Conservation (phyloP, 2,888 invertebrate species). For the Ichneumoninae sp. region DNA sequence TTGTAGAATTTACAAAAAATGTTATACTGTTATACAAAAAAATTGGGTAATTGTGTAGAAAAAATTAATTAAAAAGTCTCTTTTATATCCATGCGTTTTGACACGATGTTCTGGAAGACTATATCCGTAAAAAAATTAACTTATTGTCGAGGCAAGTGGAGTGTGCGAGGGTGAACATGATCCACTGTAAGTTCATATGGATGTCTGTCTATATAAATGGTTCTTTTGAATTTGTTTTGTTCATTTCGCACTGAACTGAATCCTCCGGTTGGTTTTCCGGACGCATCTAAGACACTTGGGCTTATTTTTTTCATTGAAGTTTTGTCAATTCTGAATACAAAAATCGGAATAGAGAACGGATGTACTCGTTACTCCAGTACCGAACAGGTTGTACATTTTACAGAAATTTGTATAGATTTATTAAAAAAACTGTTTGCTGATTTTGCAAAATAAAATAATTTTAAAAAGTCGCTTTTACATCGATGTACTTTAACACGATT, state of each 20-base stretch:
- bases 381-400: too few relatives aligned
- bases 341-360: not conserved
- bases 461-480: not conserved
- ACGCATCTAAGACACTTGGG: too few relatives aligned
- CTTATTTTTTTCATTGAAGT: not conserved
- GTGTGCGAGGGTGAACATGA: not conserved
- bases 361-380: too few relatives aligned
- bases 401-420: too few relatives aligned
- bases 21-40: too few relatives aligned
- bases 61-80: not conserved
- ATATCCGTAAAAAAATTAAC: not conserved
- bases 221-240: too few relatives aligned
- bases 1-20: too few relatives aligned
- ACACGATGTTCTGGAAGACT: slow-evolving; percentile 52
- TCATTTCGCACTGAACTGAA: too few relatives aligned
- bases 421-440: not conserved
- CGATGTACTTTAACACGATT: slow-evolving; percentile 43
- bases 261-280: too few relatives aligned
- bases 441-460: not conserved
- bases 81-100: slow-evolving; percentile 14
- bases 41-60: not conserved
- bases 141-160: not conserved
- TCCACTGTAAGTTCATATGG: slow-evolving; percentile 42
- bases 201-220: not conserved
- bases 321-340: not conserved